These are phyloP conservation scores for Mastomys coucha DNA, from an alignment of 2,113 vertebrate species.

Conservation along the genomic window DNA sequence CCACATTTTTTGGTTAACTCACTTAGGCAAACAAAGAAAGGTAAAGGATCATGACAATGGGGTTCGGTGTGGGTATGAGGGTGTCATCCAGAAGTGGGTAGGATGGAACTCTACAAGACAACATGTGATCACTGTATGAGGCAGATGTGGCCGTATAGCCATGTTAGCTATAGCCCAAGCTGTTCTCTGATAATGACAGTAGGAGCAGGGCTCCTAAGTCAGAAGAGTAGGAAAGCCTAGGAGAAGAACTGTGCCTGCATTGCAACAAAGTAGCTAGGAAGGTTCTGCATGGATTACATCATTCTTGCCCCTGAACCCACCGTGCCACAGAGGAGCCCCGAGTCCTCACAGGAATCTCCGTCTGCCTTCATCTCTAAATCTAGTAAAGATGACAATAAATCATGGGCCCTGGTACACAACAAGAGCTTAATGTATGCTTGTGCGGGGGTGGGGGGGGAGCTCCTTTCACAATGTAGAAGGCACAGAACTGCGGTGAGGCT, in stretches of 20 bases:
- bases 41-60: fast-evolving
- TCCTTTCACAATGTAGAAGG: fast-evolving
- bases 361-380: background rate
- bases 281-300: too few species aligned
- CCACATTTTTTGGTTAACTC: background rate
- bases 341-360: background rate
- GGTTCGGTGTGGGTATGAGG: background rate
- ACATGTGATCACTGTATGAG: too few species aligned
- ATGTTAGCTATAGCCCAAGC: background rate
- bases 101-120: background rate
- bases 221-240: background rate
- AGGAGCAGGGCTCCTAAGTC: background rate
- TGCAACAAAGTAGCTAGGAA: background rate
- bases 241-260: background rate
- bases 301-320: background rate
- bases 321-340: background rate
- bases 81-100: background rate
- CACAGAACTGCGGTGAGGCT: fast-evolving
- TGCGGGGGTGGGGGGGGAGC: too few species aligned
- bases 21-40: background rate
- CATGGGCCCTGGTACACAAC: background rate
- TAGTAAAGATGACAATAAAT: fast-evolving
- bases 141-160: background rate
- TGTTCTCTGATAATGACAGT: background rate
- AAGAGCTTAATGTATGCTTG: fast-evolving